phyloP scores from a whole-genome alignment of 2,888 invertebrate genomes.

The Agriopis leucophaearia region DNA sequence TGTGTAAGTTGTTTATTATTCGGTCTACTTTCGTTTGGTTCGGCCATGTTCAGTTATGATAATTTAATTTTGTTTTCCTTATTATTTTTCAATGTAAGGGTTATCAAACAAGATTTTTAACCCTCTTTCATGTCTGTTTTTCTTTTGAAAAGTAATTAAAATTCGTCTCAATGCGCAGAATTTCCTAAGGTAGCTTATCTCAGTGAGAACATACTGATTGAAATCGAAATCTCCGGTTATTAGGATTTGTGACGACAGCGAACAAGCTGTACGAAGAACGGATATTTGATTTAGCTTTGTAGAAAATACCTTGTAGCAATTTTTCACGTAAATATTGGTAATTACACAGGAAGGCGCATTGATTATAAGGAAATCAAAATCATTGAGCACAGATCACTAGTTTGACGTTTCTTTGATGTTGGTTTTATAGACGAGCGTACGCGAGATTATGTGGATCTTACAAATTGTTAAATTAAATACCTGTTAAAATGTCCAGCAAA shows the following conservation, averaged over 20 bases:
- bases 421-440: no score
- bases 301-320: slow-evolving; percentile 3
- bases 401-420: not conserved
- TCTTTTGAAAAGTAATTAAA: not conserved
- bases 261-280: slow-evolving; percentile 29
- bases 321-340: slow-evolving; percentile 13
- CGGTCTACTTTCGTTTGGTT: no score
- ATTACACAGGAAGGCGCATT: slow-evolving; percentile 13
- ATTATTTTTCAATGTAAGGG: no score
- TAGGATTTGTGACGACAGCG: slow-evolving; percentile 34
- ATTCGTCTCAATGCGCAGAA: not conserved
- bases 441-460: no score
- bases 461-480: no score
- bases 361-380: slow-evolving; percentile 2
- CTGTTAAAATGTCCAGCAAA: no score
- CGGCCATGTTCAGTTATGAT: no score
- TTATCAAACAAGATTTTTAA: no score
- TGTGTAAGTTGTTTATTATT: no score
- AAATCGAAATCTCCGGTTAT: slow-evolving; percentile 35
- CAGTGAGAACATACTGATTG: slow-evolving; percentile 34
- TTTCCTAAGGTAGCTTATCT: slow-evolving; percentile 17
- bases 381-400: not conserved
- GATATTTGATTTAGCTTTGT: slow-evolving; percentile 38
- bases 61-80: no score
- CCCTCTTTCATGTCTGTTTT: not conserved